Conservation (phyloP, 2,797 vertebrate genomes). For the Cyprinodon diabolis region DNA sequence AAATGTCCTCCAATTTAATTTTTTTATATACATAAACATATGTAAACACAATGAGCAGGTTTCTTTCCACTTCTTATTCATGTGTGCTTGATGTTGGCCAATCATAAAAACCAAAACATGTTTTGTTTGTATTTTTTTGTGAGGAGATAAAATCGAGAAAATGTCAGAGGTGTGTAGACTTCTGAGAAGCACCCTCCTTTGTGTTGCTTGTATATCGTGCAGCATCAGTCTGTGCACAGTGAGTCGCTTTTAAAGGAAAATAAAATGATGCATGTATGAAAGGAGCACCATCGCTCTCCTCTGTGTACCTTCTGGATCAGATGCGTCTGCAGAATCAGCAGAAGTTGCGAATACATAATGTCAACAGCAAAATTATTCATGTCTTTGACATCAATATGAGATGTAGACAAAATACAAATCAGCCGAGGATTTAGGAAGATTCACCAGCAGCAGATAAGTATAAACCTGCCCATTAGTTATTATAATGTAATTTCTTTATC, state of each 20-base stretch:
- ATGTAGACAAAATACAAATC: conserved; percentile 11
- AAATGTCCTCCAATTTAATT: too few relatives aligned
- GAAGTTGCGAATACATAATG: neutral
- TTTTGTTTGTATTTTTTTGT: too few relatives aligned
- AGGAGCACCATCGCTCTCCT: conserved; percentile 22
- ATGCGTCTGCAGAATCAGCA: conserved; percentile 11
- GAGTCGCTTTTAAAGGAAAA: conserved; percentile 6
- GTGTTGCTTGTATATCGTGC: neutral
- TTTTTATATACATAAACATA: too few relatives aligned
- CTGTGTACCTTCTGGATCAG: conserved; percentile 24
- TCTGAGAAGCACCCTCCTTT: too few relatives aligned
- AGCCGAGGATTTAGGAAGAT: conserved; percentile 5
- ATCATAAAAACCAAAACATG: too few relatives aligned
- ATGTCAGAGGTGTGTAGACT: too few relatives aligned
- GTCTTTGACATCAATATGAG: conserved; percentile 29
- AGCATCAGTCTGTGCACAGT: neutral
- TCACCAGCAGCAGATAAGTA: conserved; percentile 21
- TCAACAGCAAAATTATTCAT: conserved; percentile 41
- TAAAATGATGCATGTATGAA: conserved; percentile 5
- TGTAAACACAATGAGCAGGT: too few relatives aligned
- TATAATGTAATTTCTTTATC: conserved; percentile 41
- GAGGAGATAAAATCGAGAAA: too few relatives aligned
- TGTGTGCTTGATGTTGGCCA: too few relatives aligned
- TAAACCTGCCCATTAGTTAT: conserved; percentile 38
- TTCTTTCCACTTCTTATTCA: too few relatives aligned